A percentile compares a stretch with the other conserved stretches of the same genome.
phyloP scores from a whole-genome alignment of 2,888 invertebrate genomes.

The Synanthedon andrenaeformis region DNA sequence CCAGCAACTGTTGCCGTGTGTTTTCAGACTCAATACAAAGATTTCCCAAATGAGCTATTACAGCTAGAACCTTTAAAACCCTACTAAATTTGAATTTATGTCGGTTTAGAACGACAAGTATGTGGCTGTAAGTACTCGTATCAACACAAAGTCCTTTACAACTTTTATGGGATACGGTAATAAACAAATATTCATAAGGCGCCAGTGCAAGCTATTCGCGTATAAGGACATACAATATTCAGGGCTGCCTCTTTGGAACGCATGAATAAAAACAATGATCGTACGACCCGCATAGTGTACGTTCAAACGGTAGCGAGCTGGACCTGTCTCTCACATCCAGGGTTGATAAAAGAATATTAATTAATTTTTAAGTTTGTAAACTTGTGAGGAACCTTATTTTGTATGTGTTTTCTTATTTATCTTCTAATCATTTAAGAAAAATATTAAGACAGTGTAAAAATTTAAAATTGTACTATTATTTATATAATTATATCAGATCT shows the following conservation, averaged over 20 bases:
- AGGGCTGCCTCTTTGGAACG: conserved; percentile 18
- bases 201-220: conserved; percentile 8
- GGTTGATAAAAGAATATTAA: conserved; percentile 4
- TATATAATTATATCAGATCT: no score
- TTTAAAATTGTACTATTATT: no score
- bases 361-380: no score
- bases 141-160: conserved; percentile 17
- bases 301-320: conserved; percentile 1
- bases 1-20: no score
- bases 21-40: no score
- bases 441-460: no score
- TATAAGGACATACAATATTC: conserved; percentile 22
- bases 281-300: conserved; percentile 5
- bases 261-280: conserved; percentile 19
- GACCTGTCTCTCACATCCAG: conserved; percentile 8
- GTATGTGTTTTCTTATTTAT: no score
- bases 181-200: conserved; percentile 16
- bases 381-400: no score
- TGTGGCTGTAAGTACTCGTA: no score
- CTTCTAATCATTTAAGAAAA: no score
- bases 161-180: conserved; percentile 9
- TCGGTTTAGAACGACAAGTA: no score
- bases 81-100: no score
- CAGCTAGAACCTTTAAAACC: conserved; percentile 2
- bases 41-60: conserved; percentile 16